Evolutionary conservation across 2,888 invertebrate species (phyloP), one percentile per base, ranked within the genome.

Genomic region (Trichogramma dendrolimi): DNA sequence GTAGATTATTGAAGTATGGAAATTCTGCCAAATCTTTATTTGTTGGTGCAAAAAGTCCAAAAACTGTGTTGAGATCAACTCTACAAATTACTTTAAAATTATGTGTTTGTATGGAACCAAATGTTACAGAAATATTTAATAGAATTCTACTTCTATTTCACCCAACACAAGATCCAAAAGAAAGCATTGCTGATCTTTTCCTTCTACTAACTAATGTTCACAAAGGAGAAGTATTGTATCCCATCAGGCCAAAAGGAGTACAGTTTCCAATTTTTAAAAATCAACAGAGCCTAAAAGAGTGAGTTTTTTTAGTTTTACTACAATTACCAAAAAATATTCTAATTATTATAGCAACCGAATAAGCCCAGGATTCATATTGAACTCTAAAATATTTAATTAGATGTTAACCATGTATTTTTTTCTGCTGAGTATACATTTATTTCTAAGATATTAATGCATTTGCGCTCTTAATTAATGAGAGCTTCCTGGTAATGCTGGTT

Each of bases 181-280:
- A 71, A 57, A 65, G 57, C 5, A 61, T 74, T 4, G 14, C 67
- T 7, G 74, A 75, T 27, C 61, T 70, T 40, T 76, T 75, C 47
- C 58, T 65, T 1, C 70, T 65, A 55, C 59, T 78, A 40, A 48
- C 62, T 0, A 69, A 71, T 48, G 63, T 76, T n/a, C 68, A 74
- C 27, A 61, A 56, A n/a, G 70, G 69, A 6, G 67, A 71, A 7
- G 62, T 68, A n/a, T 52, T 61, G 6, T 75, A 68, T 60, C 78
- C 78, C 4, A 57, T 55, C n/a, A 55, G 67, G 41, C 61, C 67
- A 1, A 54, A 48, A 8, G 49, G 43, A 5, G 55, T 69, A 61
- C 64, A 66, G 39, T 74, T 70, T 62, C 79, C 79, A 42, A 67
- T 79, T 38, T 79, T 79, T 60, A 53, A 69, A 39, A 67, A 67